These are phyloP conservation scores for Drosophila histrio DNA, from an alignment of 2,888 invertebrate species.

Conservation along the genomic window DNA sequence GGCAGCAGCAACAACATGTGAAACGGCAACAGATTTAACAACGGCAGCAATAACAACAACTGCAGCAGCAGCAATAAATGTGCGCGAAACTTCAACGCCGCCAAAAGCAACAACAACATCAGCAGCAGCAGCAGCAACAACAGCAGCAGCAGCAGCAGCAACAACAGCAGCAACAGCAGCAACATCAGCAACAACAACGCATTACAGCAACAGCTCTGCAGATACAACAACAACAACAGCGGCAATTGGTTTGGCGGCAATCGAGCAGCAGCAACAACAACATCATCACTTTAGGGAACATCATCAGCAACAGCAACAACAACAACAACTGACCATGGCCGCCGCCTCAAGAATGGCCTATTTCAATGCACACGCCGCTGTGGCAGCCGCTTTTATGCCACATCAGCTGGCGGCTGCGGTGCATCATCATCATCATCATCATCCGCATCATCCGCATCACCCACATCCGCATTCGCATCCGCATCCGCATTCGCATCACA, in stretches of 20 bases:
- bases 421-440: constrained; percentile 68
- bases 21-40: constrained; percentile 34
- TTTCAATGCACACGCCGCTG: constrained; percentile 96
- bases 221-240: constrained; percentile 26
- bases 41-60: constrained; percentile 28
- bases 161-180: constrained; percentile 13
- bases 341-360: constrained; percentile 92
- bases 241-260: constrained; percentile 8
- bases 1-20: constrained; percentile 30
- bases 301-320: constrained; percentile 71
- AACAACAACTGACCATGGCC: constrained; percentile 84
- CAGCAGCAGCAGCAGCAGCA: constrained; percentile 11
- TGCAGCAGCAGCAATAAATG: constrained; percentile 14
- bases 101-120: constrained; percentile 13
- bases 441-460: constrained; percentile 36
- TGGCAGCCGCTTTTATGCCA: constrained; percentile 93
- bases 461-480: constrained; percentile 33
- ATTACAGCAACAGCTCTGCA: constrained; percentile 7
- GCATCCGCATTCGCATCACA: constrained; percentile 32
- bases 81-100: not conserved
- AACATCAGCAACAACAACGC: constrained; percentile 10
- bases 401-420: constrained; percentile 86
- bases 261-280: constrained; percentile 43
- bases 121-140: constrained; percentile 12
- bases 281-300: constrained; percentile 63